These are phyloP conservation scores for Muscidifurax raptorellus DNA, from an alignment of 1,140 invertebrate species.

Conservation along the genomic window DNA sequence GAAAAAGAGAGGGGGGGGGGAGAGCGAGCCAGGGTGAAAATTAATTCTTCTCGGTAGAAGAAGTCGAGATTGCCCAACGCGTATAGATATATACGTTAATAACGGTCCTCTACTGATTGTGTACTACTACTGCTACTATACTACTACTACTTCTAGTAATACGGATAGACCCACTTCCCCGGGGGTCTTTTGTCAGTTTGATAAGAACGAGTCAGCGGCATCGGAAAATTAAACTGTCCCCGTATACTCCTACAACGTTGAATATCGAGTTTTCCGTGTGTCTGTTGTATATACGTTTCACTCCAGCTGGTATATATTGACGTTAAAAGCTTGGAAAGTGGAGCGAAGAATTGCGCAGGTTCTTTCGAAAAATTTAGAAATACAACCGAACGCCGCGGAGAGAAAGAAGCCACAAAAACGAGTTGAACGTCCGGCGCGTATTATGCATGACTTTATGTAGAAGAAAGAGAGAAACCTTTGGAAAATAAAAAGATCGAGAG, in stretches of 20 bases:
- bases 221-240: slow-evolving; percentile 31
- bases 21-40: neutral
- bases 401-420: slow-evolving; percentile 8
- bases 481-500: slow-evolving; percentile 1
- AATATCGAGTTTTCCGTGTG: neutral
- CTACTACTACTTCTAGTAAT: neutral
- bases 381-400: neutral
- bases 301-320: too few species aligned
- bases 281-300: too few species aligned
- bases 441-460: too few species aligned
- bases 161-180: neutral
- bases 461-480: slow-evolving; percentile 16
- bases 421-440: neutral
- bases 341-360: neutral
- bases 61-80: neutral
- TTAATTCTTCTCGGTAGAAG: slow-evolving; percentile 19
- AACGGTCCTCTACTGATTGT: neutral
- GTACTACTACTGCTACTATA: neutral
- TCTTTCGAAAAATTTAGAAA: neutral
- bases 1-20: too few species aligned
- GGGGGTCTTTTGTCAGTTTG: neutral
- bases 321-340: neutral
- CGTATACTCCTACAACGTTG: neutral
- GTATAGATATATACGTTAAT: neutral
- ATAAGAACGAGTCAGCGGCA: slow-evolving; percentile 1